A percentile compares a stretch with the other conserved stretches of the same genome.
phyloP scores from a whole-genome alignment of 2,113 vertebrate species.

The Alaudala cheleensis region DNA sequence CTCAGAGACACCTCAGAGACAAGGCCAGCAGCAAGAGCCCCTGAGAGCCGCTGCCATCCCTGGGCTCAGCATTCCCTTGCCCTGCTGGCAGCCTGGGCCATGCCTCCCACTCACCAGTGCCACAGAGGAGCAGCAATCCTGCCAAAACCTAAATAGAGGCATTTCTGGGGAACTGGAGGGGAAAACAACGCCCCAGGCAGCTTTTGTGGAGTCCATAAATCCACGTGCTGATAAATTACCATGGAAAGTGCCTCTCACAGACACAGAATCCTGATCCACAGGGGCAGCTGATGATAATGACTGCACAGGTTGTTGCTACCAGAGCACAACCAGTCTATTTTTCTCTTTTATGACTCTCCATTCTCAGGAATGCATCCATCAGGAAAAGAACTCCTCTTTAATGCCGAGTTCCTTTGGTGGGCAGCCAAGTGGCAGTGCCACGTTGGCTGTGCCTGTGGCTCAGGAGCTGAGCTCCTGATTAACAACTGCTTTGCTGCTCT shows the following conservation, averaged over 20 bases:
- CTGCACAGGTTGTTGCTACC: conserved; percentile 35
- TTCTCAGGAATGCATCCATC: conserved; percentile 32
- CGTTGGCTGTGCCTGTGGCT: background rate
- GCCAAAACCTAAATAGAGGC: conserved; percentile 42
- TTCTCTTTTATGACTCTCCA: conserved; percentile 35
- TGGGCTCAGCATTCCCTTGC: background rate
- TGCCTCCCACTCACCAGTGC: background rate
- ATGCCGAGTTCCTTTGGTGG: background rate
- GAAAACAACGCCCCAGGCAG: conserved; percentile 10
- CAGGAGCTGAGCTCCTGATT: background rate
- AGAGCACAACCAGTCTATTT: background rate
- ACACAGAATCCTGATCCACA: conserved; percentile 11
- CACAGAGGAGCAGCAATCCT: background rate
- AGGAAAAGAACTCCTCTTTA: background rate
- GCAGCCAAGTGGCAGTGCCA: conserved; percentile 1
- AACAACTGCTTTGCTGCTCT: background rate
- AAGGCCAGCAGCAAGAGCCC: background rate
- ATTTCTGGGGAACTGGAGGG: conserved; percentile 32
- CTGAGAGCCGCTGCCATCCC: background rate
- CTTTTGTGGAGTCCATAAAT: conserved; percentile 24
- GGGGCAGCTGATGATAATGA: conserved; percentile 11
- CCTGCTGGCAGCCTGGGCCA: background rate
- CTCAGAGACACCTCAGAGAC: background rate
- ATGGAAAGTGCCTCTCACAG: background rate
- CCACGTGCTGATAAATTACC: conserved; percentile 14